Percentiles rank a stretch among this genome's conserved stretches.
Evolutionary conservation across 2,888 invertebrate genomes (phyloP).

Genomic region (Marronus borbonicus): DNA sequence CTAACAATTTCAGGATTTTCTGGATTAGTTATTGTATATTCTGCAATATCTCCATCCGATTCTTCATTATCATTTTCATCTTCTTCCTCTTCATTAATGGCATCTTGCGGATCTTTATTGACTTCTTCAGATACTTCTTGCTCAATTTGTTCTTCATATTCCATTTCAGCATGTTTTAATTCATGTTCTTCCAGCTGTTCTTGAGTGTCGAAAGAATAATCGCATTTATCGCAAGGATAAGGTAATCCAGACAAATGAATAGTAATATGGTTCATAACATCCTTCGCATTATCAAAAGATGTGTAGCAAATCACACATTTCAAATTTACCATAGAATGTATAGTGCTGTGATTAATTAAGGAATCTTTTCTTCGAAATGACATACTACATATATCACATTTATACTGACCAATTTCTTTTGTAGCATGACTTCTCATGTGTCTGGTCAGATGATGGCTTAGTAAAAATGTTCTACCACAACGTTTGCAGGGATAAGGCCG

Average conservation of each 20-base stretch:
- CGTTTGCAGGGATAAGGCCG: constrained; percentile 83
- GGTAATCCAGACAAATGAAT: constrained; percentile 79
- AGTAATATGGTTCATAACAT: constrained; percentile 80
- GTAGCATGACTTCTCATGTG: constrained; percentile 74
- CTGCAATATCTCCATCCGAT: constrained; percentile 58
- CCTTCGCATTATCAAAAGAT: constrained; percentile 76
- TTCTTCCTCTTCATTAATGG: constrained; percentile 53
- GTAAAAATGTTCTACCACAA: constrained; percentile 81
- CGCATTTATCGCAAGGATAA: constrained; percentile 81
- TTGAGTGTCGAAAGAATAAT: constrained; percentile 78
- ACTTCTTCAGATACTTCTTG: constrained; percentile 62
- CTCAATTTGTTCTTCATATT: constrained; percentile 69
- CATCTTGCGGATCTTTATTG: constrained; percentile 31
- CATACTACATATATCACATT: constrained; percentile 76
- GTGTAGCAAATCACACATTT: constrained; percentile 85
- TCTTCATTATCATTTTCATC: constrained; percentile 58
- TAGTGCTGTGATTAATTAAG: constrained; percentile 82
- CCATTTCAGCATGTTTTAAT: constrained; percentile 73
- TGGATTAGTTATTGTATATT: constrained; percentile 63
- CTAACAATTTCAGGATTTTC: constrained; percentile 67
- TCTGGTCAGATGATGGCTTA: constrained; percentile 83
- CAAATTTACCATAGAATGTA: constrained; percentile 82
- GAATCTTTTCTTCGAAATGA: constrained; percentile 78
- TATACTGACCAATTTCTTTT: constrained; percentile 69
- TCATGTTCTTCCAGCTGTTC: constrained; percentile 76